Base-by-base conservation (phyloP, 2,113 vertebrate species). In the Porphyrio hochstetteri region DNA sequence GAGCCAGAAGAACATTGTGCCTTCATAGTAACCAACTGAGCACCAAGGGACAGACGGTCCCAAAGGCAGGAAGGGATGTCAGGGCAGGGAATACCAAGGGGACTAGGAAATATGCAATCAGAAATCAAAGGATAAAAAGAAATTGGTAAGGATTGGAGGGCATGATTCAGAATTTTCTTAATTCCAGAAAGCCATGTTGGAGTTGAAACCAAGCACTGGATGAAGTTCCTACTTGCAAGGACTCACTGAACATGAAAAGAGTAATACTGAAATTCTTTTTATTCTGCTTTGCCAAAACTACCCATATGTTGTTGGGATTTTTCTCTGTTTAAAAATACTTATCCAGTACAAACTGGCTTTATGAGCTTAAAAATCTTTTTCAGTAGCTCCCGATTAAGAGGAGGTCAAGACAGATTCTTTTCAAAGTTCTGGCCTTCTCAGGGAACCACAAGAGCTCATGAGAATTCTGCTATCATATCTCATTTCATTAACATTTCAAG, bases 221-320 rank as follows among this genome's bases (percentile, higher is more conserved):
- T 24, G 29, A 75, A 63, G 16, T 6, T 82, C 12, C 19, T 55
- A 48, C 12, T 55, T 63, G 35, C 21, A 71, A 86, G 29, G 57
- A 59, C 19, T 33, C 40, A 70, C 18, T 76, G 9, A 27, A 35
- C 10, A 24, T 5, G 7, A 15, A 23, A 82, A 72, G 50, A 42
- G 16, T 46, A 85, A 57, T 18, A 78, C 0, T 35, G 69, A 69
- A 86, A 53, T 2, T 5, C 36, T 68, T 4, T 36, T 55, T 61
- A 69, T 61, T n/a, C 13, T 50, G 28, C 57, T 92, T 83, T 67
- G 44, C 12, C 21, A 61, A 70, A 64, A 5, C 10, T 31, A 77
- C 13, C 12, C n/a, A 6, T 19, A n/a, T 56, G 21, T 7, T 56
- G 6, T 10, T 56, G 6, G 1, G 2, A 1, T 2, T 48, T 57